A percentile compares a stretch with the other conserved stretches of the same genome.
Evolutionary conservation across 2,113 vertebrate species (phyloP).

Genomic region (Callionymus lyra): DNA sequence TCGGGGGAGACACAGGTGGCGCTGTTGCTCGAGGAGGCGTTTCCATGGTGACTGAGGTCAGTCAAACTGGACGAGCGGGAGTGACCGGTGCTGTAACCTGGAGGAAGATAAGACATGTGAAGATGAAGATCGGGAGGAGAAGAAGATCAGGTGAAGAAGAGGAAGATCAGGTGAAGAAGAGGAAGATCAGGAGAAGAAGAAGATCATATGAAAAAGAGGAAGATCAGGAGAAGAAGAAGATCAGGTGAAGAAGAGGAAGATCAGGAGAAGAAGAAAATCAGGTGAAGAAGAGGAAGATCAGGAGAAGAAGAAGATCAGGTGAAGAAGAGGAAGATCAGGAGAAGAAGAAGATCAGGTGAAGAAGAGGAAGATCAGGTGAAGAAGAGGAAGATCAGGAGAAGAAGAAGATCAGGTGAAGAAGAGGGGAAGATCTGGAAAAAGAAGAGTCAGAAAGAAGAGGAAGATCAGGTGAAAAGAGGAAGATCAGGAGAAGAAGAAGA

Average conservation of each 20-base stretch:
- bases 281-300: neutral
- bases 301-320: no score
- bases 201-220: neutral
- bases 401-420: no score
- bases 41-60: conserved; percentile 41
- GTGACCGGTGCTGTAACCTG: conserved; percentile 44
- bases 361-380: neutral
- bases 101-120: neutral
- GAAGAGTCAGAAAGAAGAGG: neutral
- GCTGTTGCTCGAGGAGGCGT: conserved; percentile 38
- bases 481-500: no score
- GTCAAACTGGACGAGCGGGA: conserved; percentile 49
- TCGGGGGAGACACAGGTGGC: conserved; percentile 18
- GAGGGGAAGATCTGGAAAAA: no score
- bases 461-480: neutral
- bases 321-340: no score
- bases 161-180: no score
- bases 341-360: no score
- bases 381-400: no score
- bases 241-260: no score
- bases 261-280: no score
- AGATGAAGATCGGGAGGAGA: neutral
- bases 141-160: no score
- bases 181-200: neutral
- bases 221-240: no score